Percentiles rank a stretch among this genome's conserved stretches.
Evolutionary conservation across 2,113 vertebrate genomes (phyloP).

Genomic region (Leiothrix lutea): DNA sequence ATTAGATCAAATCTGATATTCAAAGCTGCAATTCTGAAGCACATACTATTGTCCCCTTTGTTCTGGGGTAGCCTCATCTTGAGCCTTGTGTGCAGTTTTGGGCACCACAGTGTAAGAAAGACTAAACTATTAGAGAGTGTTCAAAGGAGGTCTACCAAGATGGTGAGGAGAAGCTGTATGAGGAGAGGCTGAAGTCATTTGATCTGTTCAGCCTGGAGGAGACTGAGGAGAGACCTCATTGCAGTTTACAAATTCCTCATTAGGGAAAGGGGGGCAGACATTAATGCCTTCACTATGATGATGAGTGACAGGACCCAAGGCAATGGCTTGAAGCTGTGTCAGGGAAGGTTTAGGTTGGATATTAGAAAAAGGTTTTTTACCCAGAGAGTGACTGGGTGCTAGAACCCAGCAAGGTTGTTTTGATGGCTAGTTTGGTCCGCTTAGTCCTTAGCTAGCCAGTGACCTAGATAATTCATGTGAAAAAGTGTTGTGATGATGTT

Average conservation of each 20-base stretch:
- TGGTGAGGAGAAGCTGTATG: fast-evolving
- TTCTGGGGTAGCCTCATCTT: not conserved
- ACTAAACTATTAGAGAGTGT: not conserved
- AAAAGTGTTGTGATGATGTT: not conserved
- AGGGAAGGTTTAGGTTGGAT: not conserved
- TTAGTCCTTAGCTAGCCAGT: not conserved
- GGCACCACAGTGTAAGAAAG: not conserved
- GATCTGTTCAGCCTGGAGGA: not conserved
- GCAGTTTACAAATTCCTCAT: not conserved
- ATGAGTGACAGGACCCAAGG: not conserved
- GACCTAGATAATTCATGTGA: not conserved
- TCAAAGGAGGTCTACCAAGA: not conserved
- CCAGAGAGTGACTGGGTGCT: not conserved
- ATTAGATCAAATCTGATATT: not conserved
- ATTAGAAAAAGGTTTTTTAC: not conserved
- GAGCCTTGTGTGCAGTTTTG: fast-evolving
- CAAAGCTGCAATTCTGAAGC: not conserved
- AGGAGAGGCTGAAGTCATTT: not conserved
- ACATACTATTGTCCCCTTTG: not conserved
- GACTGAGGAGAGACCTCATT: not conserved
- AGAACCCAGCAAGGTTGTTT: not conserved
- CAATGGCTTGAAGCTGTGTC: not conserved
- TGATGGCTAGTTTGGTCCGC: not conserved
- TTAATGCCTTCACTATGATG: not conserved
- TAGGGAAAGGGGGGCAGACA: not conserved